Evolutionary conservation across 2,888 invertebrate species (phyloP), one percentile per base, ranked within the genome.

Genomic region (Ctenicera cuprea): DNA sequence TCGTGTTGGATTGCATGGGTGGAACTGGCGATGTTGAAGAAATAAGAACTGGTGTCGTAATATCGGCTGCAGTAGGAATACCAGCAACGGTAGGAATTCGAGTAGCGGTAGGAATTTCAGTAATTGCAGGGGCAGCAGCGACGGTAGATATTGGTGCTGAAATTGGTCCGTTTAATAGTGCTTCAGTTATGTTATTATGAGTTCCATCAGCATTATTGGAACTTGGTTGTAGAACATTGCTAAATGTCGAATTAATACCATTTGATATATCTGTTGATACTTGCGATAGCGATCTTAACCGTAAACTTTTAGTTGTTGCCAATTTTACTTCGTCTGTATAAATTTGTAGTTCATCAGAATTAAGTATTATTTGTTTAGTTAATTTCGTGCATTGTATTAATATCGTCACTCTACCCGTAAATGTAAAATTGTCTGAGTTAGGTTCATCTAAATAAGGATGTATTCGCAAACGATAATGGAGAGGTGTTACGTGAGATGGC

Each of bases 381-480:
- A 79, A 75, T 73, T 81, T 71, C 30, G 78, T 78, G 69, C 84
- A 84, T 45, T 82, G 80, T n/a, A 87, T 77, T 26, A 81, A 68
- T 18, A 86, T 86, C 33, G 82, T 78, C 0, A 86, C 85, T 69
- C 80, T 78, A 4, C 85, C 86, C 5, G 82, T 82, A 74, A 86
- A 86, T 1, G 85, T 85, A 63, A 86, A 85, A 77, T 85, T 85
- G 30, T 82, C 79, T 3, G 77, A 73, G 4, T 71, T 68, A 5
- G 77, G 73, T 75, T 85, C 85, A 69, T 86, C 83, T 63, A 86
- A 73, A 66, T 84, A 79, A 7, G 87, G 86, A 75, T 84, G 82
- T 4, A 87, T 80, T 77, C 80, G 82, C 8, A 87, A 65, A 38
- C 81, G 80, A 74, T 87, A 87, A 73, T 83, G 80, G 1, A 81